Conservation (phyloP, 2,888 invertebrate genomes). For the Margaritifera margaritifera region DNA sequence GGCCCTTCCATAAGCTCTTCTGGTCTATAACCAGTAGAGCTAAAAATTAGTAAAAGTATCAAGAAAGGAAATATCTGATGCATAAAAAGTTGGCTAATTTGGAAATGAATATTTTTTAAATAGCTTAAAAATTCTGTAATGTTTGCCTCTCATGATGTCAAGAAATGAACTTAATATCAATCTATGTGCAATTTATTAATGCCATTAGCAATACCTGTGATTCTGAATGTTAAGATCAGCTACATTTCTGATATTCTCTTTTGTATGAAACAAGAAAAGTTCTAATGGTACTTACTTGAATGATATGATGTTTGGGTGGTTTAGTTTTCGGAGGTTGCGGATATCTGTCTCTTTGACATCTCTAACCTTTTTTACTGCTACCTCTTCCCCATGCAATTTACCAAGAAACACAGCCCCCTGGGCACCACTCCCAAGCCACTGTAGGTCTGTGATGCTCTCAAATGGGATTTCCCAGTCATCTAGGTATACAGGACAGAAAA, state of each 20-base stretch:
- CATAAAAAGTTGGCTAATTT: too few relatives aligned
- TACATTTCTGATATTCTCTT: not conserved
- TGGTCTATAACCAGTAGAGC: too few relatives aligned
- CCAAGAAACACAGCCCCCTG: constrained; percentile 97
- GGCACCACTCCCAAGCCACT: constrained; percentile 95
- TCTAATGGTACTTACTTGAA: constrained; percentile 77
- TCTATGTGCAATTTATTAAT: too few relatives aligned
- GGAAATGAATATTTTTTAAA: too few relatives aligned
- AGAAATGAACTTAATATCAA: too few relatives aligned
- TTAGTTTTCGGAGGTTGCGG: constrained; percentile 89
- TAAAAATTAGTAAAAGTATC: too few relatives aligned
- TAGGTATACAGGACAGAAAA: constrained; percentile 45
- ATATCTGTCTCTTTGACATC: constrained; percentile 95
- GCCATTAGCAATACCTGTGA: too few relatives aligned
- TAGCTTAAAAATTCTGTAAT: too few relatives aligned
- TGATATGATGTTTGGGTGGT: constrained; percentile 95
- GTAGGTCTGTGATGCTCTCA: constrained; percentile 88
- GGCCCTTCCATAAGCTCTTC: too few relatives aligned
- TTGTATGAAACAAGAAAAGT: not conserved
- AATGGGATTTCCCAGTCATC: constrained; percentile 97
- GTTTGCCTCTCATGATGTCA: too few relatives aligned
- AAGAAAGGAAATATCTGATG: too few relatives aligned
- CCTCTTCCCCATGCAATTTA: constrained; percentile 82
- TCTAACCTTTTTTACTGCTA: constrained; percentile 96
- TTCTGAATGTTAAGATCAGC: too few relatives aligned